Evolutionary conservation across 2,888 invertebrate species (phyloP), one percentile per base, ranked within the genome.

Genomic region (Tinea pellionella): DNA sequence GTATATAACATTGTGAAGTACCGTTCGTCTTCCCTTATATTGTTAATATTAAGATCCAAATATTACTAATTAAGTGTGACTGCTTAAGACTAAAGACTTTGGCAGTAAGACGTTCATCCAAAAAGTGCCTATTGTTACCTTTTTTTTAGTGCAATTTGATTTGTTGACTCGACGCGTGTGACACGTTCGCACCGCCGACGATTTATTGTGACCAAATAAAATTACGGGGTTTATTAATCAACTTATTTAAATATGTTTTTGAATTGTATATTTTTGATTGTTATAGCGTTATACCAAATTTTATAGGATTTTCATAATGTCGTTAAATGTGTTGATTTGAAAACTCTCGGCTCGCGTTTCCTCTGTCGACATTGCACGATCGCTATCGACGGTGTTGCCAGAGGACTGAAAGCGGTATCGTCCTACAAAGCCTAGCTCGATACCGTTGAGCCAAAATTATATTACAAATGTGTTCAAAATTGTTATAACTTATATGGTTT

Each of bases 41-140:
- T 6, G 2, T 24, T 24, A 24, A 24, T 24, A 24, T 3, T 24
- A 24, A 24, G 24, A 24, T 24, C 24, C 37, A 37, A 37, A 37
- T 37, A 37, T 37, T 37, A 37, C 24, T 24, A 37, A 9, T 37
- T 37, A 37, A 9, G 30, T 30, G 12, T 12, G 6, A 42, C 42
- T 42, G 42, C 42, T 42, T n/a, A 12, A 42, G 42, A 42, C 42
- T 42, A 42, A 42, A 42, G 42, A 42, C 42, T 42, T 42, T 42
- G 42, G 42, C 42, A 4, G 47, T 47, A 16, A 47, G 2, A 47
- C 47, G 24, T 53, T 53, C 53, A 53, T 24, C 53, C 53, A 53
- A 53, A 53, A 57, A 30, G 57, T 57, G 57, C 57, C 57, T 57
- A 32, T 55, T 32, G 57, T 57, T 57, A 57, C 57, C 57, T 57